A percentile compares a stretch with the other conserved stretches of the same genome.
Evolutionary conservation across 2,113 vertebrate genomes (phyloP).

Genomic region (Lynx canadensis): DNA sequence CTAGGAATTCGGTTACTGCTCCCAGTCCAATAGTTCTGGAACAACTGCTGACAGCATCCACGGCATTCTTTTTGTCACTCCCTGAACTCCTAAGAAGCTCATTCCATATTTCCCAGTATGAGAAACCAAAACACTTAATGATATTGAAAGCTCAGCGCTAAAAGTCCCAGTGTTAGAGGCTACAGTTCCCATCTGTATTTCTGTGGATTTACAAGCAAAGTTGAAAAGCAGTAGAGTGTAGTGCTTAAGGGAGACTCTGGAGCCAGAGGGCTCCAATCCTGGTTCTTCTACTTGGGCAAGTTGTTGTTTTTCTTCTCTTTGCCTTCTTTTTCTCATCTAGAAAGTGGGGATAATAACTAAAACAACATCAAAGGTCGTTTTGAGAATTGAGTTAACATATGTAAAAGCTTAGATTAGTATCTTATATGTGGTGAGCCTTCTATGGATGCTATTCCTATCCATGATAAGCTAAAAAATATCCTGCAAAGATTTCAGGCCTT

Average conservation of each 20-base stretch:
- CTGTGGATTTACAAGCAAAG: background rate
- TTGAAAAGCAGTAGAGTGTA: background rate
- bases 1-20: background rate
- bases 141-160: background rate
- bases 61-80: background rate
- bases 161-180: background rate
- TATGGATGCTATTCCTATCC: background rate
- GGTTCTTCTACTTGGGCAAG: background rate
- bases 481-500: background rate
- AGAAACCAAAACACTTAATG: conserved; percentile 29
- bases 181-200: background rate
- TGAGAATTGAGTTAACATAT: background rate
- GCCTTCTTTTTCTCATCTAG: background rate
- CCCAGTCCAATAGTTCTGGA: background rate
- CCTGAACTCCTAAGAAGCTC: background rate
- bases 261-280: background rate
- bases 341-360: background rate
- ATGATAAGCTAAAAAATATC: background rate
- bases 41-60: background rate
- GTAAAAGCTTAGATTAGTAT: background rate
- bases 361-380: background rate
- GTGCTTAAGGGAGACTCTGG: background rate
- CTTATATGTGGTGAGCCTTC: background rate
- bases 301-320: background rate
- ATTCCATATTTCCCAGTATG: background rate